Evolutionary conservation across 2,888 invertebrate species (phyloP), one percentile per base, ranked within the genome.

Genomic region (Glaucopsyche alexis): DNA sequence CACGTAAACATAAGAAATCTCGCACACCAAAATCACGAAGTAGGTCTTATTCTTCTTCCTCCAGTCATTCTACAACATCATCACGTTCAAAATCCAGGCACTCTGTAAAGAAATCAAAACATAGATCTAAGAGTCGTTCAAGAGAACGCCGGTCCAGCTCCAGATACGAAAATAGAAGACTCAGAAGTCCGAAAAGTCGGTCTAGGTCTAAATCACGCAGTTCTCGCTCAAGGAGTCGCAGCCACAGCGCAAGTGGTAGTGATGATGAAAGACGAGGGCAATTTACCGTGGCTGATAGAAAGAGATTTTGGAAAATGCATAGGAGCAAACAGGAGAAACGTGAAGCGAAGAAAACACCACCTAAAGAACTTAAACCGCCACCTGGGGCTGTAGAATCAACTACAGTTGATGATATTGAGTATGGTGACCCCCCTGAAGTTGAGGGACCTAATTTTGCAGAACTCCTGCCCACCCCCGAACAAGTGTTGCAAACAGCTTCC

Each of bases 401-500:
- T 0, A 81, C 82, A 1, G 81, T 85, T 4, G 89, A 89, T 71
- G 91, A 90, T 75, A 84, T 93, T 19, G 82, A 90, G 74, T 93
- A 93, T 79, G 90, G 91, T 0, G 91, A 83, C 72, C 93, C 93
- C 4, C 93, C 93, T 4, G 92, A 92, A 77, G 84, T 92, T 0
- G 93, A 90, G 77, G 93, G 93, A 0, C 92, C 89, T 0, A 92
- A 93, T 76, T 93, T 88, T 78, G 92, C 90, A 0, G 93, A 93
- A 72, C 78, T 90, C 2, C 77, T 90, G 7, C 85, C 83, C 0
- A 78, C 84, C 1, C 78, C 84, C 5, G 85, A 85, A 29, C 89
- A 89, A 77, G 82, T 87, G 0, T 82, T 81, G 4, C 80, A 81
- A 55, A 80, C 84, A 4, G 78, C 83, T n/a, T 86, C 89, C 2